Evolutionary conservation across 2,888 invertebrate genomes (phyloP).

Genomic region (Autographa pulchrina): DNA sequence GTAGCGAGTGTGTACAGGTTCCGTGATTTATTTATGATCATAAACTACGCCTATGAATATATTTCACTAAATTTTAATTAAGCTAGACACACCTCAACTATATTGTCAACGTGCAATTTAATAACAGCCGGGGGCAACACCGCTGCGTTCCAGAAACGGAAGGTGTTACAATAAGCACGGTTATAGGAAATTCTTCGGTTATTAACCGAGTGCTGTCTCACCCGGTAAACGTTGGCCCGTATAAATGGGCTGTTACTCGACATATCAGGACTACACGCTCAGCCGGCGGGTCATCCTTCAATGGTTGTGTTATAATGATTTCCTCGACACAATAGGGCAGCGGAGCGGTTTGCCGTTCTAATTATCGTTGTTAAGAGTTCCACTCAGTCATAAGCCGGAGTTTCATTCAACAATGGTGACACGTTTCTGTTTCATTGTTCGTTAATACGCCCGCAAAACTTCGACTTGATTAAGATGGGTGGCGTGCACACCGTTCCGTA

Average conservation of each 20-base stretch:
- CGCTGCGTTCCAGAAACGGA: slow-evolving; percentile 48
- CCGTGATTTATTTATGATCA: too few relatives aligned
- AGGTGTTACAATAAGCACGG: slow-evolving; percentile 54
- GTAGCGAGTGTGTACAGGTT: too few relatives aligned
- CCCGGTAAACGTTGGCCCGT: slow-evolving; percentile 41
- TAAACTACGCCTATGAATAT: neutral
- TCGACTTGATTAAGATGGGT: slow-evolving; percentile 72
- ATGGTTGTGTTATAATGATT: slow-evolving; percentile 60
- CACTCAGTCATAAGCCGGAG: slow-evolving; percentile 69
- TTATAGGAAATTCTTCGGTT: slow-evolving; percentile 56
- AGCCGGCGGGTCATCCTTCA: slow-evolving; percentile 34
- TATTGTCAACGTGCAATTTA: slow-evolving; percentile 52
- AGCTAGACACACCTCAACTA: slow-evolving; percentile 26
- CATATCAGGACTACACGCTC: slow-evolving; percentile 22
- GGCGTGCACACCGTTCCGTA: slow-evolving; percentile 56
- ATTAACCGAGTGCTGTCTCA: slow-evolving; percentile 40
- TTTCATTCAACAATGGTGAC: slow-evolving; percentile 73
- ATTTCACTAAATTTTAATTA: slow-evolving; percentile 29
- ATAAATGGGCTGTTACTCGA: slow-evolving; percentile 19
- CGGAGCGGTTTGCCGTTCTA: slow-evolving; percentile 68
- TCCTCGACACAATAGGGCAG: slow-evolving; percentile 61
- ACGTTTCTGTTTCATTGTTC: slow-evolving; percentile 78
- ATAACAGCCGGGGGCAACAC: slow-evolving; percentile 36
- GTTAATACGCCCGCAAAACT: slow-evolving; percentile 72
- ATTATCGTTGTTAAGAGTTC: slow-evolving; percentile 73